Evolutionary conservation across 1,140 invertebrate genomes (phyloP).

Genomic region (Bradynema listronoti): DNA sequence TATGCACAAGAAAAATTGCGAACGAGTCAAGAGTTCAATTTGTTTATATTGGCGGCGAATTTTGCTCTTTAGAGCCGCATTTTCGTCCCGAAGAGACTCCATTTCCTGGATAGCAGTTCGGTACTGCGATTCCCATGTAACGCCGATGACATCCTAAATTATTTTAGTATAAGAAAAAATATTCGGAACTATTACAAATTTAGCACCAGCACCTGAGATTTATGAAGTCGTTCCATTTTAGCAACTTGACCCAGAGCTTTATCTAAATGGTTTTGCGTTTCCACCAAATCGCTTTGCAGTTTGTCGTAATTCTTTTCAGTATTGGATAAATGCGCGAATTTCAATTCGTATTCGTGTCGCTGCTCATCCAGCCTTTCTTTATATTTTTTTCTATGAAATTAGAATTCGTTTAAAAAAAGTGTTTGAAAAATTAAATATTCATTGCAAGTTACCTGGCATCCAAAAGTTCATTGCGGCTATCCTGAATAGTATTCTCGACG

Average conservation of each 20-base stretch:
- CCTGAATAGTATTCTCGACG: slow-evolving; percentile 33
- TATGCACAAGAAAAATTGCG: slow-evolving; percentile 6
- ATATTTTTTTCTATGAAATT: slow-evolving; percentile 40
- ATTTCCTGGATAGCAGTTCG: slow-evolving; percentile 29
- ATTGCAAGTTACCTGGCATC: slow-evolving; percentile 22
- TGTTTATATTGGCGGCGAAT: slow-evolving; percentile 48
- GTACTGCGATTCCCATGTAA: slow-evolving; percentile 46
- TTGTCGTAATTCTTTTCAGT: slow-evolving; percentile 25
- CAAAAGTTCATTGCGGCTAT: slow-evolving; percentile 15
- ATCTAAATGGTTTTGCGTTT: slow-evolving; percentile 34
- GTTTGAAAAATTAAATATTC: background rate
- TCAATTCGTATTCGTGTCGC: slow-evolving; percentile 23
- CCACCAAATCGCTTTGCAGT: slow-evolving; percentile 22
- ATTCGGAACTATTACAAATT: background rate
- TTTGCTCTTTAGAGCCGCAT: slow-evolving; percentile 44
- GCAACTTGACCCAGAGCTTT: slow-evolving; percentile 32
- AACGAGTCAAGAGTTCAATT: slow-evolving; percentile 49
- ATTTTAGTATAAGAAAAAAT: background rate
- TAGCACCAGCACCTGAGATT: slow-evolving; percentile 35
- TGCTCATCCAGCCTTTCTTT: slow-evolving; percentile 24
- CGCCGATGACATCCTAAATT: slow-evolving; percentile 39
- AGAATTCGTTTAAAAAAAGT: slow-evolving; percentile 6
- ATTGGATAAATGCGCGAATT: slow-evolving; percentile 15
- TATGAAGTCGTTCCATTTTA: slow-evolving; percentile 38
- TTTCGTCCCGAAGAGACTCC: slow-evolving; percentile 44